A percentile compares a stretch with the other conserved stretches of the same genome.
These are phyloP conservation scores for Pectinophora gossypiella DNA, from an alignment of 1,140 invertebrate genomes.

Conservation along the genomic window DNA sequence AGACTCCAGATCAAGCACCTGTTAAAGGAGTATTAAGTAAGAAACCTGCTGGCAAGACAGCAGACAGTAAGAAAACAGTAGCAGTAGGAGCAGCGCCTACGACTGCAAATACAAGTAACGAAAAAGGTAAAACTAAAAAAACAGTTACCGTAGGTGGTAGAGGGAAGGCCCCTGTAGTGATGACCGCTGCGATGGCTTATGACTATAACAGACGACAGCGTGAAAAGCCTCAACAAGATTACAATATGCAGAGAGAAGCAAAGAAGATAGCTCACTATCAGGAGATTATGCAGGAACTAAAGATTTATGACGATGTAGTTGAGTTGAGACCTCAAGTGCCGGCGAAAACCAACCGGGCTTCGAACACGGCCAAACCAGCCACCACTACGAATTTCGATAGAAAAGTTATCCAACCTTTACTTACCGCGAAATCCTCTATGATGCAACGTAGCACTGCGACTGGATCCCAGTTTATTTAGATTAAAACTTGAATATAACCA, in stretches of 20 bases:
- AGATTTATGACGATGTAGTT: slow-evolving; percentile 42
- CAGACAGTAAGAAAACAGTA: slow-evolving; percentile 30
- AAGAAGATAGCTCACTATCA: slow-evolving; percentile 47
- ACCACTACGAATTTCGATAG: background rate
- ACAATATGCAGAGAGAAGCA: slow-evolving; percentile 15
- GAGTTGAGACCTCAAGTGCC: slow-evolving; percentile 30
- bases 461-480: no score
- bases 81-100: slow-evolving; percentile 22
- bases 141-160: slow-evolving; percentile 28
- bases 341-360: slow-evolving; percentile 47
- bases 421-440: no score
- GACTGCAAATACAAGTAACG: slow-evolving; percentile 10
- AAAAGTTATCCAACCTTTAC: no score
- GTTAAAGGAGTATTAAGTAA: no score
- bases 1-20: no score
- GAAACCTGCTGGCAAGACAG: no score
- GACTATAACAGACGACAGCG: background rate
- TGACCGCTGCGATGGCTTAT: slow-evolving; percentile 12
- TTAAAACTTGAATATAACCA: no score
- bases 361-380: slow-evolving; percentile 38
- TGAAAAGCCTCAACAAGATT: background rate
- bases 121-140: slow-evolving; percentile 28
- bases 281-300: slow-evolving; percentile 50
- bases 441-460: no score
- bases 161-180: slow-evolving; percentile 35